Conservation (phyloP, 92 coral and sea anemone species). For the Paramuricea clavata region DNA sequence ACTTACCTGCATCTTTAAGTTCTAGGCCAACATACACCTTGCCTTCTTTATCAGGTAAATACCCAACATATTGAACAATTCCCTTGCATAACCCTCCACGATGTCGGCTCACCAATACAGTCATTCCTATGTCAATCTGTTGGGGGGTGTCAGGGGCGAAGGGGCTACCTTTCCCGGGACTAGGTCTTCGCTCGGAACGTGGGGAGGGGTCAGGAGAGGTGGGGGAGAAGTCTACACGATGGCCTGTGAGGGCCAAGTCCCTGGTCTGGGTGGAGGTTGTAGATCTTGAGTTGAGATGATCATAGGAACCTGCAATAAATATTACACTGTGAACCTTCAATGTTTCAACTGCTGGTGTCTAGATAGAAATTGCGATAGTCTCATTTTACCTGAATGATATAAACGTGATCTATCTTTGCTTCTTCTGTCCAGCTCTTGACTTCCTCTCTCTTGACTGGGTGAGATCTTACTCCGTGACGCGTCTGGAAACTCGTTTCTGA, state of each 20-base stretch:
- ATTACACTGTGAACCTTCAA: background rate
- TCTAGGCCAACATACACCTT: constrained; percentile 82
- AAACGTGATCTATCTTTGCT: constrained; percentile 72
- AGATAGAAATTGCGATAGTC: too few relatives aligned
- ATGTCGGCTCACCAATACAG: constrained; percentile 82
- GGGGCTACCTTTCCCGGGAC: constrained; percentile 56
- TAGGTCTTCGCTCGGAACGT: background rate
- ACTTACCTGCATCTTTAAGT: too few relatives aligned
- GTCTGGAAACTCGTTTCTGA: background rate
- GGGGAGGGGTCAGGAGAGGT: background rate
- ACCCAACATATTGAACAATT: constrained; percentile 80
- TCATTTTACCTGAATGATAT: constrained; percentile 70
- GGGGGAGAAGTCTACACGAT: constrained; percentile 4
- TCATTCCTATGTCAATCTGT: constrained; percentile 83
- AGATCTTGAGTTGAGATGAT: background rate
- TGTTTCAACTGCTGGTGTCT: background rate
- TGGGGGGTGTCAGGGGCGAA: constrained; percentile 70
- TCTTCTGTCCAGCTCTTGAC: constrained; percentile 9
- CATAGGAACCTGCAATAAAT: constrained; percentile 17
- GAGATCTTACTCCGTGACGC: background rate
- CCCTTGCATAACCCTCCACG: constrained; percentile 86
- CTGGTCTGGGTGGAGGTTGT: background rate
- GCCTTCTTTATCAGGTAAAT: constrained; percentile 70
- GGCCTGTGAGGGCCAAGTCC: background rate
- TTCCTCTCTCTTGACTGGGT: constrained; percentile 11